phyloP scores from a whole-genome alignment of 2,797 vertebrate genomes.

The Sebastes oblongus region DNA sequence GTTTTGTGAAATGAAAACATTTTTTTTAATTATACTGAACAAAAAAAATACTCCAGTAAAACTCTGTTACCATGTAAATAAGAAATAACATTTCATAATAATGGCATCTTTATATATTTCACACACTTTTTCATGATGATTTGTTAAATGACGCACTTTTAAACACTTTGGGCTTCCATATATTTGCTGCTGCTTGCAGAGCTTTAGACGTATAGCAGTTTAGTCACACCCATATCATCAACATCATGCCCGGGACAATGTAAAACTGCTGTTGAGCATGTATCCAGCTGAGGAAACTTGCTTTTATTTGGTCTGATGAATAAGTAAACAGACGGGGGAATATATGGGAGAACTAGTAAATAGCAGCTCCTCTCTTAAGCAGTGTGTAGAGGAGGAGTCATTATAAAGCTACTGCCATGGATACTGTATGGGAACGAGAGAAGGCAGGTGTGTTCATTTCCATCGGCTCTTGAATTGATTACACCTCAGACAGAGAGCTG shows the following conservation, averaged over 20 bases:
- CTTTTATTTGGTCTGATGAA: constrained; percentile 24
- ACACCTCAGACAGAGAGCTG: not conserved
- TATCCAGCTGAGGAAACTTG: not conserved
- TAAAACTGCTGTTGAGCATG: not conserved
- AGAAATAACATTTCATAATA: not conserved
- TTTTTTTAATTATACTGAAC: too few species aligned
- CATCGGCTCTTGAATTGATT: constrained; percentile 13
- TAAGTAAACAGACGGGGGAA: constrained; percentile 11
- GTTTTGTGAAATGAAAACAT: too few species aligned
- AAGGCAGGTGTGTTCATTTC: constrained; percentile 1
- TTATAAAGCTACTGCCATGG: not conserved
- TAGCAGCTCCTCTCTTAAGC: not conserved
- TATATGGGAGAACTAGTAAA: not conserved
- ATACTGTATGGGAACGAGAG: constrained; percentile 9
- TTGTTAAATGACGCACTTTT: not conserved
- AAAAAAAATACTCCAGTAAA: too few species aligned
- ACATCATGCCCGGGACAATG: not conserved
- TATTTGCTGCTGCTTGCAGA: not conserved
- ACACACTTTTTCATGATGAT: not conserved
- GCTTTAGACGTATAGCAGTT: not conserved
- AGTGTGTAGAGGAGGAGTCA: not conserved
- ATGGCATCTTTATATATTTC: not conserved
- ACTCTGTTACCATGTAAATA: not conserved
- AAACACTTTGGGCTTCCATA: not conserved
- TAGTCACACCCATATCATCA: not conserved